Evolutionary conservation across 2,888 invertebrate genomes (phyloP).

Genomic region (Scaptomyza caliginosa): DNA sequence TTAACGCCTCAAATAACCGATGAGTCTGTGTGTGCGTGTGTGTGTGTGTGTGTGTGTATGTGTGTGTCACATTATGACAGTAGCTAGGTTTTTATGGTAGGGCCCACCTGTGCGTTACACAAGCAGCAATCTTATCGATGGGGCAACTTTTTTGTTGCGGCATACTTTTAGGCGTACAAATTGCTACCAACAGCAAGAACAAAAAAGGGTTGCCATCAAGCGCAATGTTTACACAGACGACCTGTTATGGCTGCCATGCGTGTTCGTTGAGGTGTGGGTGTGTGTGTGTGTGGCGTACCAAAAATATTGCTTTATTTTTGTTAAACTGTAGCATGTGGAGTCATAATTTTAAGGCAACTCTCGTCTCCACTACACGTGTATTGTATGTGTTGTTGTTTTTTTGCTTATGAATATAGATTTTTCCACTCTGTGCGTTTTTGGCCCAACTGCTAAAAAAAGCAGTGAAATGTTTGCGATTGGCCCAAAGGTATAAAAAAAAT

Average conservation of each 20-base stretch:
- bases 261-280: neutral
- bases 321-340: conserved; percentile 28
- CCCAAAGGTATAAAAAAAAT: conserved; percentile 45
- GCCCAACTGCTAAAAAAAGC: conserved; percentile 26
- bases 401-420: conserved; percentile 71
- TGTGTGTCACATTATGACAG: conserved; percentile 70
- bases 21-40: conserved; percentile 3
- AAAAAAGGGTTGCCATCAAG: conserved; percentile 32
- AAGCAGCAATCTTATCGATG: conserved; percentile 47
- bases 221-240: conserved; percentile 55
- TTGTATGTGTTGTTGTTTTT: too few species aligned
- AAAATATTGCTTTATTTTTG: conserved; percentile 58
- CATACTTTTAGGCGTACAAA: conserved; percentile 62
- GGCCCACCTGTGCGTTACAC: conserved; percentile 30
- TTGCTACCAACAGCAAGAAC: conserved; percentile 42
- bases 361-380: too few species aligned
- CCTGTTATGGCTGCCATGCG: conserved; percentile 45
- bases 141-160: conserved; percentile 53
- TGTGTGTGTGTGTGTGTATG: conserved; percentile 7
- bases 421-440: conserved; percentile 44
- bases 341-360: conserved; percentile 26
- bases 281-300: conserved; percentile 12
- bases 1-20: conserved; percentile 46
- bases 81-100: conserved; percentile 48
- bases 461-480: conserved; percentile 45